Evolutionary conservation across 1,140 invertebrate species (phyloP).

Genomic region (Euura lappo): DNA sequence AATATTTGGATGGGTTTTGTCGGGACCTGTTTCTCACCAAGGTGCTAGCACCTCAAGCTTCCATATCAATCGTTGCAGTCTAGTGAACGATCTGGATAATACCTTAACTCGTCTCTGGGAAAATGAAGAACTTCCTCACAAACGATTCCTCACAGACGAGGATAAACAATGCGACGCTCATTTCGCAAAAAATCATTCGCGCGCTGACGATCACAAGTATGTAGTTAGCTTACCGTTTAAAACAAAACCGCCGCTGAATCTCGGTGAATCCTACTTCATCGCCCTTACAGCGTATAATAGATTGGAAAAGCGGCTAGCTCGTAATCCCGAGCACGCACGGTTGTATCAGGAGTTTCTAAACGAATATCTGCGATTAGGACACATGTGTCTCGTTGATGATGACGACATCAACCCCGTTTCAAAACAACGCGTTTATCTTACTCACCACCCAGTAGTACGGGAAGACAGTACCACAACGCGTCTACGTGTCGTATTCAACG

Average conservation of each 20-base stretch:
- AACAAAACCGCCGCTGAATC: background rate
- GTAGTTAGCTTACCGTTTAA: constrained; percentile 13
- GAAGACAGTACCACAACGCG: constrained; percentile 21
- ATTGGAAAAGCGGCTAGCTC: background rate
- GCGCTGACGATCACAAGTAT: background rate
- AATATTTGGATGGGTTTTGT: constrained; percentile 19
- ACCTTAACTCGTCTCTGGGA: background rate
- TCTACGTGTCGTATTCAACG: constrained; percentile 28
- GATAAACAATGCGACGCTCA: background rate
- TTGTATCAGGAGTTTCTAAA: constrained; percentile 33
- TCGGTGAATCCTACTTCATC: background rate
- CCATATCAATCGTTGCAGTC: background rate
- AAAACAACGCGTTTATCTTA: background rate
- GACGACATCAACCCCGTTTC: too few relatives aligned
- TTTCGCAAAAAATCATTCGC: constrained; percentile 7
- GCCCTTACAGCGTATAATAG: background rate
- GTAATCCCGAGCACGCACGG: background rate
- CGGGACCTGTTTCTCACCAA: constrained; percentile 8
- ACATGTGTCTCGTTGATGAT: constrained; percentile 29
- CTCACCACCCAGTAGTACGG: background rate
- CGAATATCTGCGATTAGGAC: constrained; percentile 37
- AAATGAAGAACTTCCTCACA: background rate
- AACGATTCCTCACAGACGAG: background rate
- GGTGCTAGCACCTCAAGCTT: background rate
- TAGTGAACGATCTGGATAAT: background rate